Base-by-base conservation (phyloP, 2,797 vertebrate genomes). In the Erethizon dorsatum region DNA sequence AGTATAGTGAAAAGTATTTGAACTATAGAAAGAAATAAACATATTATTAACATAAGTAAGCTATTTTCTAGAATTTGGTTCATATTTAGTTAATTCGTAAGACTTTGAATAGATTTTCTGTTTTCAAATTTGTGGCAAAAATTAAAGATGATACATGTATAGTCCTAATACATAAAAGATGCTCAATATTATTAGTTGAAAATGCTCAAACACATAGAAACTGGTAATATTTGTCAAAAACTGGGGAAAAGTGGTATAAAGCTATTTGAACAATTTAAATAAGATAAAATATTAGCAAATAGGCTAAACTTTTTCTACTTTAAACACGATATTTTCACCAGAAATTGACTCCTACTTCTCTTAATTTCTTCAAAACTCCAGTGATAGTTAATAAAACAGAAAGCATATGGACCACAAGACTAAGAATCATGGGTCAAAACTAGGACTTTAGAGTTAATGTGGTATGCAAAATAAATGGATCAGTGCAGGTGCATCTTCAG, bases 81-180 rank as follows among this genome's bases (percentile, higher is more conserved):
- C 52, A 83, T 41, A 20, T 28, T 83, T 65, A n/a, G 12, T 84
- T 50, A 63, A 61, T 84, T 80, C 37, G 77, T 10, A 85, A 1
- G 33, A 77, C 26, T 14, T 92, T 10, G 56, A 9, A 78, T 96
- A 75, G 75, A 41, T 88, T 91, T 37, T 75, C 9, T 63, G 65
- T 33, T 86, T 78, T 95, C 77, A 12, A 80, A 26, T 69, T 91
- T 86, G 3, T 9, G 45, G 56, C 41, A 82, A 89, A 93, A 94
- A 52, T 67, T 63, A 52, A 75, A 83, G 20, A 57, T 80, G 9
- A 63, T 69, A 73, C 1, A 73, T 2, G 2, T 37, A 88, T 90
- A 96, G 28, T 73, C 14, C 14, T 79, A 13, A 69, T 37, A 63
- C 3, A 45, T 22, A 59, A 18, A 83, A 71, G 33, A 77, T n/a